phyloP scores from a whole-genome alignment of 1,140 invertebrate genomes.

The Procambarus virginalis region DNA sequence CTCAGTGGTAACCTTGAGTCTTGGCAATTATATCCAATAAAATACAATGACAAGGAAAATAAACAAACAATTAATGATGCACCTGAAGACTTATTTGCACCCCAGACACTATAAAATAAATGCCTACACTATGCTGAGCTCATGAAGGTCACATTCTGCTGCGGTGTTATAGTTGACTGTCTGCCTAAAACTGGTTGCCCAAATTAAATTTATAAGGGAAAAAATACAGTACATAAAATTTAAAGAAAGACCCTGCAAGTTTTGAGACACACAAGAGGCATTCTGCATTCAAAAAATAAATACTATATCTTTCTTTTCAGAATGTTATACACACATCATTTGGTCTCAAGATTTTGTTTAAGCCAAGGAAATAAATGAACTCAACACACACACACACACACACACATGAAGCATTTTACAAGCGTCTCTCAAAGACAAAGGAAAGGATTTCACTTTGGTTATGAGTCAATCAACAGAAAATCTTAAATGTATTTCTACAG shows the following conservation, averaged over 20 bases:
- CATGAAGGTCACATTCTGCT: background rate
- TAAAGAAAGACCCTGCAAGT: background rate
- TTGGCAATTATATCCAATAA: background rate
- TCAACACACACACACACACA: no score
- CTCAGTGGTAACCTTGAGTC: conserved; percentile 26
- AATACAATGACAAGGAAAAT: background rate
- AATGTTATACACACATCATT: no score
- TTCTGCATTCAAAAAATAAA: background rate
- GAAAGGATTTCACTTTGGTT: no score
- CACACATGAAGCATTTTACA: no score
- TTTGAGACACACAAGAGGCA: background rate
- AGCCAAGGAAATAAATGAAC: no score
- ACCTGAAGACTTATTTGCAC: background rate
- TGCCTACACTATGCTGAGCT: background rate
- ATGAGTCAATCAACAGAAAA: no score
- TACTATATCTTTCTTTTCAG: no score
- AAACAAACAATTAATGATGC: conserved; percentile 5
- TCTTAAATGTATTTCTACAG: no score
- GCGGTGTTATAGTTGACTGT: background rate
- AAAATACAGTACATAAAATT: background rate
- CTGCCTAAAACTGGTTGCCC: background rate
- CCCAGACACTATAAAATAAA: background rate
- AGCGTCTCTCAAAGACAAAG: no score
- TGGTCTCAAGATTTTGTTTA: no score
- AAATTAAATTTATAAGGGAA: background rate